phyloP scores from a whole-genome alignment of 2,888 invertebrate species.

The Pediacus dermestoides region DNA sequence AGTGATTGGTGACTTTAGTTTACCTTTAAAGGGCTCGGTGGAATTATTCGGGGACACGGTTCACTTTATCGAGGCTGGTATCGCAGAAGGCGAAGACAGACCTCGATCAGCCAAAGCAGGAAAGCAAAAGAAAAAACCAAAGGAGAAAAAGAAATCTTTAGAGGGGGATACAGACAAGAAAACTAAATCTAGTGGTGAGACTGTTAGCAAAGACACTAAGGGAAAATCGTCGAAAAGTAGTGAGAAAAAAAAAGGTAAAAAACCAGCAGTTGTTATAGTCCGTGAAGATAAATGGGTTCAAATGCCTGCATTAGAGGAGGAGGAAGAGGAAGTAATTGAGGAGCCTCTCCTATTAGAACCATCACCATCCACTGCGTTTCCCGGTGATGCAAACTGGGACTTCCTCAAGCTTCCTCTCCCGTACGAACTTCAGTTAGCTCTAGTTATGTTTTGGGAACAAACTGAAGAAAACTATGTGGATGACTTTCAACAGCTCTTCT shows the following conservation, averaged over 20 bases:
- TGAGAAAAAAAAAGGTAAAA: slow-evolving; percentile 7
- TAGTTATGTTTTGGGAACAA: slow-evolving; percentile 50
- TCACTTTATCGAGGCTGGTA: slow-evolving; percentile 19
- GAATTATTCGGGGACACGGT: slow-evolving; percentile 48
- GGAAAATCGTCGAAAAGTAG: too few species aligned
- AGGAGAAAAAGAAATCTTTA: slow-evolving; percentile 16
- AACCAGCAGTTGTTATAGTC: slow-evolving; percentile 25
- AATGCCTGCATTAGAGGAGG: slow-evolving; percentile 34
- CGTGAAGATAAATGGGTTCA: slow-evolving; percentile 41
- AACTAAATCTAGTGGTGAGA: slow-evolving; percentile 17
- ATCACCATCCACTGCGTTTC: slow-evolving; percentile 23
- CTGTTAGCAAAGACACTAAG: slow-evolving; percentile 11
- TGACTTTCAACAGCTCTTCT: slow-evolving; percentile 57
- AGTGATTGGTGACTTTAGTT: slow-evolving; percentile 45
- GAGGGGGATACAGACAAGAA: slow-evolving; percentile 19
- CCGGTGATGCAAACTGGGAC: slow-evolving; percentile 44
- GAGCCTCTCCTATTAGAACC: slow-evolving; percentile 19
- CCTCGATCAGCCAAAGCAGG: slow-evolving; percentile 15
- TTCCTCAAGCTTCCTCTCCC: slow-evolving; percentile 44
- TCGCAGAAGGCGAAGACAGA: slow-evolving; percentile 14
- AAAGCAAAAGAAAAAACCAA: slow-evolving; percentile 15
- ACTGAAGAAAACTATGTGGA: slow-evolving; percentile 49
- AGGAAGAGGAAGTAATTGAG: slow-evolving; percentile 27
- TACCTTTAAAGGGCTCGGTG: slow-evolving; percentile 43
- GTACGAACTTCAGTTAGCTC: slow-evolving; percentile 32